Conservation (phyloP, 2,113 vertebrate genomes). For the Desmodus rotundus region DNA sequence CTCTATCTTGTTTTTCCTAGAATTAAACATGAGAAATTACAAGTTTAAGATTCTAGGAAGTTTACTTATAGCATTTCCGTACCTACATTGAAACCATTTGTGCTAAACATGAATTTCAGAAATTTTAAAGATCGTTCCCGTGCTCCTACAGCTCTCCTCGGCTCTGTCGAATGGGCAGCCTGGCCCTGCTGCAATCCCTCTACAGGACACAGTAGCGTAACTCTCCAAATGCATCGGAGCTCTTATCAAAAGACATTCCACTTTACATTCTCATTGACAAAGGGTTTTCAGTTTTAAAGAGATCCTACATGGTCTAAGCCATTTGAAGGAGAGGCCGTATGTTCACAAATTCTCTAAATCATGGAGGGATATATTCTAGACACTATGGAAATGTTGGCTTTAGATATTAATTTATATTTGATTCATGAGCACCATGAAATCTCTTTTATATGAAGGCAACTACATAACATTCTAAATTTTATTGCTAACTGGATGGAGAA, state of each 20-base stretch:
- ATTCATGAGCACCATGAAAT: background rate
- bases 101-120: background rate
- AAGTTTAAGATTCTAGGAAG: background rate
- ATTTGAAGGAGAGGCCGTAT: background rate
- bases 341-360: background rate
- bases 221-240: background rate
- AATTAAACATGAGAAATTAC: background rate
- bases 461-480: background rate
- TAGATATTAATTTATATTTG: background rate
- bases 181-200: background rate
- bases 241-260: background rate
- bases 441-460: background rate
- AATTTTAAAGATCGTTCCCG: background rate
- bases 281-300: background rate
- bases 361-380: background rate
- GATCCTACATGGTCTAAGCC: background rate
- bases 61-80: background rate
- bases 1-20: background rate
- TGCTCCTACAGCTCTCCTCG: background rate
- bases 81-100: background rate
- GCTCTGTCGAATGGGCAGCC: background rate
- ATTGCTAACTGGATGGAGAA: background rate
- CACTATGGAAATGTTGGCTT: background rate
- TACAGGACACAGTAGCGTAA: background rate
- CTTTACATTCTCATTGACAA: background rate